Evolutionary conservation across 2,113 vertebrate genomes (phyloP), one percentile per base, ranked within the genome.

Genomic region (Perca flavescens): DNA sequence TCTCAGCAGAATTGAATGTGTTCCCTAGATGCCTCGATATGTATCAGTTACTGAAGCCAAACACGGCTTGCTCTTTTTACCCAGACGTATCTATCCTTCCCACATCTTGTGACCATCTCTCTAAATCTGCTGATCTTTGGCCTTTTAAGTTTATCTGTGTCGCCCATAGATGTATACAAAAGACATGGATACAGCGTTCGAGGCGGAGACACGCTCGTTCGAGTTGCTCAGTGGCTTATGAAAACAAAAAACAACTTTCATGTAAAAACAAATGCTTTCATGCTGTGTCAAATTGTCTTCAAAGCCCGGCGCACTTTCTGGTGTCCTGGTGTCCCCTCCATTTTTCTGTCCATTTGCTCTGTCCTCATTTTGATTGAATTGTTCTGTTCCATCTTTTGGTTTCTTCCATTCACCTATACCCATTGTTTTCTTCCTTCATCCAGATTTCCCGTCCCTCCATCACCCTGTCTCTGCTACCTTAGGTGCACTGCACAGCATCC

Each of bases 311-410:
- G 36, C 36, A 36, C 36, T 36, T 7, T 8, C 6, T 36, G 7
- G 36, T 7, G 36, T 7, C 36, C 36, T 36, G 6, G 6, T 36
- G 34, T 36, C 34, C 34, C 22, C 54, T 57, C 54, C 21, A 12
- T 25, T 36, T n/a, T n/a, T 46, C 64, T 5, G 43, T n/a, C 19
- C 31, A 28, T 25, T 25, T n/a, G 28, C 21, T 9, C 31, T 31
- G 21, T 54, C 28, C 49, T 53, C 28, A 36, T 34, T 70, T 40
- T 70, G 7, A 56, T 71, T 71, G 57, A 5, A 70, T 56, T 54
- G 14, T 58, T 47, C 69, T 72, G 40, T 12, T 46, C 69, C 31
- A 8, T 46, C 69, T 28, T 36, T 9, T 58, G 36, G 11, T 47
- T 58, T 54, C 54, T 72, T 46, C 47, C 15, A 58, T 28, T 57